Conservation (phyloP, 2,113 vertebrate genomes). For the Tiliqua scincoides region DNA sequence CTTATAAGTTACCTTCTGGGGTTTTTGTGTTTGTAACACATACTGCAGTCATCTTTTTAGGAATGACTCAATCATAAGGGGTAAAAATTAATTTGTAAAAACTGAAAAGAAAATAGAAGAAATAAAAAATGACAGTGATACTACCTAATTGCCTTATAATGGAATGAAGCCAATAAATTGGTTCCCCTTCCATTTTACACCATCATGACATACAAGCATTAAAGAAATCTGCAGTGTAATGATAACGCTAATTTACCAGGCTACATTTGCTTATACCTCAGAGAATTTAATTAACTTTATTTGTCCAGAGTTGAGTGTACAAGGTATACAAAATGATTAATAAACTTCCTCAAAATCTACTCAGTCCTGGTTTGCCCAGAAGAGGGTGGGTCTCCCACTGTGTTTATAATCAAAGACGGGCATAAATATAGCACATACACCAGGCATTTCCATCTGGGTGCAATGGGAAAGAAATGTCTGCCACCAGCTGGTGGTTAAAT, state of each 20-base stretch:
- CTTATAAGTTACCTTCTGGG: background rate
- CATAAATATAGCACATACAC: background rate
- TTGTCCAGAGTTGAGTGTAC: background rate
- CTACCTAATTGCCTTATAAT: background rate
- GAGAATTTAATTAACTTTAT: background rate
- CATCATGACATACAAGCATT: background rate
- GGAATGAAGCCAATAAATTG: background rate
- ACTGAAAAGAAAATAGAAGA: background rate
- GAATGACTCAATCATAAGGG: background rate
- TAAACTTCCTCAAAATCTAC: background rate
- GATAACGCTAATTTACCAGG: fast-evolving
- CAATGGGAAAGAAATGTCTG: background rate
- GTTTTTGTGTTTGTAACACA: background rate
- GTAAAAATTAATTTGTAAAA: background rate
- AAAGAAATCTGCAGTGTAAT: background rate
- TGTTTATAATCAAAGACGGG: background rate
- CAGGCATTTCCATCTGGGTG: background rate
- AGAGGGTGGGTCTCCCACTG: background rate
- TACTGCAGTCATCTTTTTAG: background rate
- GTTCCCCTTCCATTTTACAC: background rate
- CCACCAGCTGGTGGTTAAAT: background rate
- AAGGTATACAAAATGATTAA: background rate
- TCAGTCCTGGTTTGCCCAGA: background rate
- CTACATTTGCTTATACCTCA: background rate
- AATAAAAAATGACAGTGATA: background rate